A percentile compares a stretch with the other conserved stretches of the same genome.
Conservation (phyloP, 2,888 invertebrate species). For the Keiferia lycopersicella region DNA sequence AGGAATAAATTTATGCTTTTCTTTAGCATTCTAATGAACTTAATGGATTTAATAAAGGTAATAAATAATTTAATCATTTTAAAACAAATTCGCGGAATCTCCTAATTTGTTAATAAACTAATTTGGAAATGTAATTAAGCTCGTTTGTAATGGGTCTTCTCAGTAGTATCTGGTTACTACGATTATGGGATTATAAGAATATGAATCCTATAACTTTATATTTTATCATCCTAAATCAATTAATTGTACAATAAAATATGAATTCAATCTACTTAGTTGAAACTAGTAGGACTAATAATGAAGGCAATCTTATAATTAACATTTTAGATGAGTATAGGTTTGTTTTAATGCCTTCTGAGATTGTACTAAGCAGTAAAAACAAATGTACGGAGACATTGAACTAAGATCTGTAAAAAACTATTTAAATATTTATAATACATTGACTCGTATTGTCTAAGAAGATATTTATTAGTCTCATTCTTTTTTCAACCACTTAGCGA, state of each 20-base stretch:
- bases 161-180: conserved; percentile 17
- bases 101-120: conserved; percentile 19
- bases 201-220: background rate
- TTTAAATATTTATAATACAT: conserved; percentile 50
- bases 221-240: background rate
- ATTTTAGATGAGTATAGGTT: background rate
- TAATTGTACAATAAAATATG: background rate
- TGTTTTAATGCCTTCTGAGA: too few relatives aligned
- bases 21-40: conserved; percentile 29
- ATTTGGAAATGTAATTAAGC: conserved; percentile 21
- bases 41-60: conserved; percentile 24
- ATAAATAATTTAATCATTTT: conserved; percentile 25
- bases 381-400: too few relatives aligned
- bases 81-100: conserved; percentile 13
- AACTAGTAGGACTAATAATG: too few relatives aligned
- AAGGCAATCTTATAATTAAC: too few relatives aligned
- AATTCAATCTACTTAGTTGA: too few relatives aligned
- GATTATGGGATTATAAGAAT: background rate
- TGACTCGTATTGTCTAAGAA: conserved; percentile 41
- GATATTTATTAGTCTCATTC: conserved; percentile 50
- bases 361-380: too few relatives aligned
- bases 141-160: conserved; percentile 9
- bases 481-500: conserved; percentile 67
- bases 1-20: conserved; percentile 29
- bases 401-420: too few relatives aligned